Evolutionary conservation across 2,113 vertebrate genomes (phyloP).

Genomic region (Macrotis lagotis): DNA sequence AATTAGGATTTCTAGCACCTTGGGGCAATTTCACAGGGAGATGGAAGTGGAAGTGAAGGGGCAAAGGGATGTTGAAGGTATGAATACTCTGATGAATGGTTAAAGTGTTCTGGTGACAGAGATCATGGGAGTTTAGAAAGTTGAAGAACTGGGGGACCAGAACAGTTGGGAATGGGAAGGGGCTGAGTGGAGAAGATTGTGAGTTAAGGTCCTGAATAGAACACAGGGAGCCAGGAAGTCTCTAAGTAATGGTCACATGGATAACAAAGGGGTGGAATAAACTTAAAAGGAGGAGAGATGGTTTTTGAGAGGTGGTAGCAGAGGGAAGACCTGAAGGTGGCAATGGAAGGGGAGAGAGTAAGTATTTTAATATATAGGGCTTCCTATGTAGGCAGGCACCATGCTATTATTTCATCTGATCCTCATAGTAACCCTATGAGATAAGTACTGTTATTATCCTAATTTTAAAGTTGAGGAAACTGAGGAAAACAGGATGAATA

Average conservation of each 20-base stretch:
- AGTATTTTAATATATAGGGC: background rate
- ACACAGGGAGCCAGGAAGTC: background rate
- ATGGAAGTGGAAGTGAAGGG: background rate
- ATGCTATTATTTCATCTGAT: background rate
- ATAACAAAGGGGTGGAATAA: background rate
- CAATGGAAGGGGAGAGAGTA: background rate
- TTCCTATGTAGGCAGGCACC: background rate
- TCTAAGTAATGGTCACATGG: background rate
- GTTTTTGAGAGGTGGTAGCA: background rate
- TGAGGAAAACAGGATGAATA: background rate
- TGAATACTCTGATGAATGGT: background rate
- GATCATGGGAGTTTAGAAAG: background rate
- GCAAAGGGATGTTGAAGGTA: background rate
- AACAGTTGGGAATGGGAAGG: background rate
- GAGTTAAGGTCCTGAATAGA: background rate
- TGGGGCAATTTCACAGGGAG: background rate
- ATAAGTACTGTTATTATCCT: background rate
- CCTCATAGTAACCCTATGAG: background rate
- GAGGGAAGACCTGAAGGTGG: background rate
- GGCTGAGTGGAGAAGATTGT: background rate
- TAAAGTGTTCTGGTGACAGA: background rate
- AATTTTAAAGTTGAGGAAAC: background rate
- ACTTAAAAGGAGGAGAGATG: background rate
- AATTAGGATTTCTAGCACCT: background rate
- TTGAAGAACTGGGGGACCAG: background rate